Conservation (phyloP, 2,113 vertebrate species). For the Chelonoidis abingdonii region DNA sequence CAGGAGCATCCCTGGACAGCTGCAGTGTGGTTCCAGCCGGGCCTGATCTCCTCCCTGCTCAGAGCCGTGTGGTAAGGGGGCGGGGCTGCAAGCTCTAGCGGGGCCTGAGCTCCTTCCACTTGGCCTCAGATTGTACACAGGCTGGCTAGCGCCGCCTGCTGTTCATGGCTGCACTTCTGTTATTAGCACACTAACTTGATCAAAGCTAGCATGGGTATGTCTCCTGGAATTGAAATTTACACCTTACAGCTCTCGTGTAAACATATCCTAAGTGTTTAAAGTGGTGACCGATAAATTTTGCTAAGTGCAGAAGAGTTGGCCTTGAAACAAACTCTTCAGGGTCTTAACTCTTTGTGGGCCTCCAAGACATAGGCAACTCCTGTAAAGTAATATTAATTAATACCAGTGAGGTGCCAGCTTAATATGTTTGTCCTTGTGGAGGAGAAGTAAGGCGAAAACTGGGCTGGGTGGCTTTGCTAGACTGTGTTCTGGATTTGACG, state of each 20-base stretch:
- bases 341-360: not conserved
- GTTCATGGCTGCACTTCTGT: not conserved
- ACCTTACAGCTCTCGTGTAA: not conserved
- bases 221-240: not conserved
- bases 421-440: slow-evolving; percentile 36
- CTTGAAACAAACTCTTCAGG: not conserved
- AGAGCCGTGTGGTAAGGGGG: too few relatives aligned
- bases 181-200: not conserved
- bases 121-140: not conserved
- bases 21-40: too few relatives aligned
- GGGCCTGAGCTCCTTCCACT: too few relatives aligned
- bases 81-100: too few relatives aligned
- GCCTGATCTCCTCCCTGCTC: too few relatives aligned
- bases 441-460: not conserved
- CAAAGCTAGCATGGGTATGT: not conserved
- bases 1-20: too few relatives aligned
- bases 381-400: not conserved
- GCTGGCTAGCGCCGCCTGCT: not conserved
- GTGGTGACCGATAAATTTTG: not conserved
- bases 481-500: not conserved
- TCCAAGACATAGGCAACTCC: not conserved
- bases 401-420: not conserved
- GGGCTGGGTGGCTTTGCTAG: not conserved
- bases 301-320: not conserved
- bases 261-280: not conserved